phyloP scores from a whole-genome alignment of 2,888 invertebrate genomes.

The Stenolophus ochropezus region DNA sequence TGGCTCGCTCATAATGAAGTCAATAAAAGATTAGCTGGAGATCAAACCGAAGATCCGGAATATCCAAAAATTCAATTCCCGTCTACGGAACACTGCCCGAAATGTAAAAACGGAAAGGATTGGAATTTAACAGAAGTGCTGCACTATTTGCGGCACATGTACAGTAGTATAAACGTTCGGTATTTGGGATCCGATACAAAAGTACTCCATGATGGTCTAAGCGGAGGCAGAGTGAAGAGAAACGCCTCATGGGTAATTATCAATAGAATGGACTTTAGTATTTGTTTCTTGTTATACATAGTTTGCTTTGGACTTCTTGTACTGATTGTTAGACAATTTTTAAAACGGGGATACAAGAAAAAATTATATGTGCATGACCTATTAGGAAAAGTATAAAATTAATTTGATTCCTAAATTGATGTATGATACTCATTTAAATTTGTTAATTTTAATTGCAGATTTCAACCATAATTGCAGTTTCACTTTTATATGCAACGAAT shows the following conservation, averaged over 20 bases:
- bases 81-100: slow-evolving; percentile 78
- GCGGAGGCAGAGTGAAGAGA: slow-evolving; percentile 61
- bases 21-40: slow-evolving; percentile 90
- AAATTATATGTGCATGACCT: slow-evolving; percentile 83
- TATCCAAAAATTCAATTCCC: slow-evolving; percentile 95
- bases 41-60: slow-evolving; percentile 91
- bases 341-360: slow-evolving; percentile 85
- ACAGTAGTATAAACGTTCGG: slow-evolving; percentile 72
- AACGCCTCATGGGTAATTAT: slow-evolving; percentile 64
- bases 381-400: slow-evolving; percentile 81
- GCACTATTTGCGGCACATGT: slow-evolving; percentile 78
- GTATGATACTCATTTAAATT: neutral
- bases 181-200: slow-evolving; percentile 73
- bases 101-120: slow-evolving; percentile 77
- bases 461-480: neutral
- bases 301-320: slow-evolving; percentile 60
- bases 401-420: neutral
- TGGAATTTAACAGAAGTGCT: slow-evolving; percentile 82
- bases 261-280: slow-evolving; percentile 70
- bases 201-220: slow-evolving; percentile 68
- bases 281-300: slow-evolving; percentile 69
- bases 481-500: slow-evolving; percentile 1
- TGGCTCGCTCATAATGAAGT: slow-evolving; percentile 97
- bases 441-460: neutral
- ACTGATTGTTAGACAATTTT: slow-evolving; percentile 66